phyloP scores from a whole-genome alignment of 30 jellyfish, hydroid and myxozoan genomes.

The Aurelia coerulea region DNA sequence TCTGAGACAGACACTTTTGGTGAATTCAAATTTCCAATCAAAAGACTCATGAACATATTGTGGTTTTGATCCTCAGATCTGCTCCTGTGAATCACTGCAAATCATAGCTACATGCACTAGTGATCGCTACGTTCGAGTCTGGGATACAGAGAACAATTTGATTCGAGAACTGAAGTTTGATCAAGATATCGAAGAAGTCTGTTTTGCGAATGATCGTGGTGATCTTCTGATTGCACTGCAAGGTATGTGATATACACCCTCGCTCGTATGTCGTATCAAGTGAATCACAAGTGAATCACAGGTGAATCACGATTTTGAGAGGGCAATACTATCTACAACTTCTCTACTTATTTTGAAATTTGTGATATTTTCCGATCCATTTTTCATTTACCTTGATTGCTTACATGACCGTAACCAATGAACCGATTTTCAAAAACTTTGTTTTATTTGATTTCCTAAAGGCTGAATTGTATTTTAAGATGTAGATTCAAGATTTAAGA shows the following conservation, averaged over 20 bases:
- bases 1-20: no score
- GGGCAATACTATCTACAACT: background rate
- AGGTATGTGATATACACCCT: background rate
- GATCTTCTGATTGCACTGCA: conserved; percentile 82
- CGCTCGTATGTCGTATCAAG: no score
- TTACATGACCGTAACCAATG: no score
- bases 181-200: conserved; percentile 53
- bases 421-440: no score
- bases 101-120: conserved; percentile 80
- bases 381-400: background rate
- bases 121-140: conserved; percentile 71
- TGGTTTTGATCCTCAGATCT: conserved; percentile 30
- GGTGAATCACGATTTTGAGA: background rate
- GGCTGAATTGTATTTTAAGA: no score
- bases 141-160: conserved; percentile 66
- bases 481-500: no score
- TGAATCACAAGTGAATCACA: no score
- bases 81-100: conserved; percentile 65
- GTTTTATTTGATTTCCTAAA: no score
- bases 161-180: conserved; percentile 76
- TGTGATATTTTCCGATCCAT: background rate
- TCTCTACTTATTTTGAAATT: background rate
- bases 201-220: conserved; percentile 89
- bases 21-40: no score
- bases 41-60: no score